A percentile compares a stretch with the other conserved stretches of the same genome.
phyloP scores from a whole-genome alignment of 2,888 invertebrate genomes.

The Napeogenes sylphis region DNA sequence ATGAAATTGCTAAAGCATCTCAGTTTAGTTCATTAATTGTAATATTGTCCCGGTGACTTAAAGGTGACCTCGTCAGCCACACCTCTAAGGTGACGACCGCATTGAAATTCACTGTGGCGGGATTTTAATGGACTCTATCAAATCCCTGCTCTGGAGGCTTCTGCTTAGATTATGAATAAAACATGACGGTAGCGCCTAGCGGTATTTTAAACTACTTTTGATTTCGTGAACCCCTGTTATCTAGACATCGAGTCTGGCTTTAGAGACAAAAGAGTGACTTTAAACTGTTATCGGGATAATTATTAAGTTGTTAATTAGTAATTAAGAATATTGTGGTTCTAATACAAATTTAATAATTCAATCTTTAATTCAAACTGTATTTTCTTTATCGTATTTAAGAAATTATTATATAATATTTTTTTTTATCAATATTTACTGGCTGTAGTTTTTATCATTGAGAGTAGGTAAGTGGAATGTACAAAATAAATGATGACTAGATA shows the following conservation, averaged over 20 bases:
- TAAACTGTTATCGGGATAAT: not conserved
- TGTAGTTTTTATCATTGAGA: not conserved
- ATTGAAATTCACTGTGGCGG: constrained; percentile 56
- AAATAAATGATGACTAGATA: not conserved
- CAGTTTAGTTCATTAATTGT: not conserved
- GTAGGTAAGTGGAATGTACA: not conserved
- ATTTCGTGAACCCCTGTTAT: not conserved
- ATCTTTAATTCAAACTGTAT: not conserved
- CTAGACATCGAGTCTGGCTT: not conserved
- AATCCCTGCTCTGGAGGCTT: constrained; percentile 63
- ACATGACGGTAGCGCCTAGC: constrained; percentile 44
- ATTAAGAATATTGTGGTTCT: too few relatives aligned
- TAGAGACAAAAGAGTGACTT: not conserved
- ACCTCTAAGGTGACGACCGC: constrained; percentile 23
- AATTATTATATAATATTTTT: too few relatives aligned
- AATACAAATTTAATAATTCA: not conserved
- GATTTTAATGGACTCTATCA: constrained; percentile 57
- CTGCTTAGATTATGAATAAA: constrained; percentile 65
- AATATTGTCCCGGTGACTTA: not conserved
- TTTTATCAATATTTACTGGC: not conserved
- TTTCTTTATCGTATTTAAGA: not conserved
- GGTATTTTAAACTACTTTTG: constrained; percentile 28
- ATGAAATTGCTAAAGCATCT: not conserved
- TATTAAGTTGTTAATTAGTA: constrained; percentile 1
- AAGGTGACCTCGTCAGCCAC: not conserved